Percentiles rank a stretch among this genome's conserved stretches.
Conservation (phyloP, 2,888 invertebrate species). For the Dasysyrphus tricinctus region DNA sequence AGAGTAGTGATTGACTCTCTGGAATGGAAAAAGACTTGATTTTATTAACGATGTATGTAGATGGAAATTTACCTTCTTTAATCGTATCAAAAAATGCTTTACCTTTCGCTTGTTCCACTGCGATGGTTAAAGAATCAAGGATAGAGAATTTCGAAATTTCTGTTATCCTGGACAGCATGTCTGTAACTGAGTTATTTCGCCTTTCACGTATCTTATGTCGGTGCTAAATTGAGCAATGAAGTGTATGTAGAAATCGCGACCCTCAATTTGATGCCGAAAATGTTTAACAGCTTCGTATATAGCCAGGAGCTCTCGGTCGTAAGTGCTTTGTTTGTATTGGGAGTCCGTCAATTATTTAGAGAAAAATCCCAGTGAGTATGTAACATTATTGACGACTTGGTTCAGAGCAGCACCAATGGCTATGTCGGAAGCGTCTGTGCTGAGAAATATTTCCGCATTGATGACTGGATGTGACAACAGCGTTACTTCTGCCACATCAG, state of each 20-base stretch:
- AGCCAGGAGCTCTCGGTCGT: slow-evolving; percentile 81
- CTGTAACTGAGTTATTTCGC: slow-evolving; percentile 24
- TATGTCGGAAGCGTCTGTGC: slow-evolving; percentile 61
- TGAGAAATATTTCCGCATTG: slow-evolving; percentile 35
- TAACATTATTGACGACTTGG: too few species aligned
- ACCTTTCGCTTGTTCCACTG: not conserved
- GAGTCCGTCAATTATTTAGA: slow-evolving; percentile 79
- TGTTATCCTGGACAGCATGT: slow-evolving; percentile 14
- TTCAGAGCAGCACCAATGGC: slow-evolving; percentile 64
- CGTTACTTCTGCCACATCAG: slow-evolving; percentile 32
- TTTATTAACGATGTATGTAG: not conserved
- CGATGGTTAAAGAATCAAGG: not conserved
- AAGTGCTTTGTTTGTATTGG: slow-evolving; percentile 79
- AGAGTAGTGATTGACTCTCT: too few species aligned
- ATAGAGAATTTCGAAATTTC: slow-evolving; percentile 4
- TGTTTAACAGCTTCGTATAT: slow-evolving; percentile 79
- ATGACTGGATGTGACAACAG: slow-evolving; percentile 36
- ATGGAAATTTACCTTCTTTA: not conserved
- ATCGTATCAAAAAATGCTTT: not conserved
- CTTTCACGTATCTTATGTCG: not conserved
- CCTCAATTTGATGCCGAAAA: slow-evolving; percentile 74
- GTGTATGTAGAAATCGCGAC: slow-evolving; percentile 54
- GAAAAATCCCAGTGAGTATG: too few species aligned
- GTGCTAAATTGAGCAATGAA: too few species aligned
- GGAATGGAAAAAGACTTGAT: slow-evolving; percentile 31